Conservation (phyloP, 2,113 vertebrate species). For the Aphelocoma coerulescens region DNA sequence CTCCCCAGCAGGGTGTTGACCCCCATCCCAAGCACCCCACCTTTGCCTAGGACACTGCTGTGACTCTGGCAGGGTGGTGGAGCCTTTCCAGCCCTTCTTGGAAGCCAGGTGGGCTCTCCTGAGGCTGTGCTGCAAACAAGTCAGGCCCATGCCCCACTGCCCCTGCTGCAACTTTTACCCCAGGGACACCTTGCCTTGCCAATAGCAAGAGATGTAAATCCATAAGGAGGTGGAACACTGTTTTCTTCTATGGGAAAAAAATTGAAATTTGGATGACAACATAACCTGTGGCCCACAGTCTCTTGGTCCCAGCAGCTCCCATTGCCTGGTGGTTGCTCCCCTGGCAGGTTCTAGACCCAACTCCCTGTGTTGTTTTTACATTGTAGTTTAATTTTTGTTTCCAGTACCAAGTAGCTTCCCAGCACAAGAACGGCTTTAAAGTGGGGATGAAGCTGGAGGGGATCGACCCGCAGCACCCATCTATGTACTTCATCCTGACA, state of each 20-base stretch:
- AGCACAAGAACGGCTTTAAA: conserved; percentile 86
- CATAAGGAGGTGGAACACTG: not conserved
- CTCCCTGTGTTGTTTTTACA: not conserved
- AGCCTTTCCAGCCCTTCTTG: not conserved
- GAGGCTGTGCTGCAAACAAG: not conserved
- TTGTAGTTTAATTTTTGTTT: conserved; percentile 6
- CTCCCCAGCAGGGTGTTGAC: not conserved
- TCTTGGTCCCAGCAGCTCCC: conserved; percentile 3
- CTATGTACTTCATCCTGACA: conserved; percentile 97
- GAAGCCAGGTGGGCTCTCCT: not conserved
- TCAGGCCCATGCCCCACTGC: not conserved
- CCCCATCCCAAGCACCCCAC: not conserved
- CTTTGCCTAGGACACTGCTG: not conserved
- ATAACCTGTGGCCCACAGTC: not conserved
- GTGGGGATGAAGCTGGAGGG: conserved; percentile 98
- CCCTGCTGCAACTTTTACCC: rapidly evolving
- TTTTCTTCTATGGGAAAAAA: not conserved
- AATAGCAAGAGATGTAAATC: not conserved
- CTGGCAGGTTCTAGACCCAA: not conserved
- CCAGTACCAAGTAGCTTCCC: conserved; percentile 80
- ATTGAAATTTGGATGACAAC: not conserved
- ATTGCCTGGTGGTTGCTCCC: not conserved
- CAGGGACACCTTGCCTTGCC: not conserved
- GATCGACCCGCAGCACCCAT: conserved; percentile 94
- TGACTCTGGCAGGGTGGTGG: not conserved